phyloP scores from a whole-genome alignment of 2,113 vertebrate species.

The Rattus rattus region DNA sequence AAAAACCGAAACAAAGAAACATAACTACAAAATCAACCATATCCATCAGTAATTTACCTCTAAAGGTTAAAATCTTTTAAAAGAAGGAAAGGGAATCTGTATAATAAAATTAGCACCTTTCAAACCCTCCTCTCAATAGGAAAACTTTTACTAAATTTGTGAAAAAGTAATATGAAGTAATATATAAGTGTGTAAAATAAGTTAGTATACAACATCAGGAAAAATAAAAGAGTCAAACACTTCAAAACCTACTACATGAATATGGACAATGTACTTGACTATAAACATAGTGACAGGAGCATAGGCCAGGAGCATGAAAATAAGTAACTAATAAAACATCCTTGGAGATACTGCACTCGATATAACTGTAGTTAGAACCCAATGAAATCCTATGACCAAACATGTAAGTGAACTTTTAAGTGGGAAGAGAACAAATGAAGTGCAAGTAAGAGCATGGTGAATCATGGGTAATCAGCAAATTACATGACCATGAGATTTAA shows the following conservation, averaged over 20 bases:
- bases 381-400: not conserved
- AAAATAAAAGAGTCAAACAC: not conserved
- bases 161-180: not conserved
- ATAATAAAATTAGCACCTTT: not conserved
- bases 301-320: not conserved
- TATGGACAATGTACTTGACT: not conserved
- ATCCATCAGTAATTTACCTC: not conserved
- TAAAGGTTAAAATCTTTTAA: not conserved
- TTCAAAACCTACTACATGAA: not conserved
- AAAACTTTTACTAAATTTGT: not conserved
- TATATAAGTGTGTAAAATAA: not conserved
- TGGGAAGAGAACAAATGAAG: not conserved
- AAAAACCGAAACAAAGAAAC: not conserved
- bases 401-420: not conserved
- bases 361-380: not conserved
- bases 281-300: not conserved
- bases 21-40: not conserved
- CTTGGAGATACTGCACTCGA: not conserved
- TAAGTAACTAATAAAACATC: not conserved
- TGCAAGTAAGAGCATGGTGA: not conserved
- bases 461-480: not conserved
- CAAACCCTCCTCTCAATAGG: not conserved
- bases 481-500: not conserved
- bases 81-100: not conserved
- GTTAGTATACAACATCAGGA: not conserved